Base-by-base conservation (phyloP, 2,888 invertebrate genomes). In the Sminthurides aquaticus region DNA sequence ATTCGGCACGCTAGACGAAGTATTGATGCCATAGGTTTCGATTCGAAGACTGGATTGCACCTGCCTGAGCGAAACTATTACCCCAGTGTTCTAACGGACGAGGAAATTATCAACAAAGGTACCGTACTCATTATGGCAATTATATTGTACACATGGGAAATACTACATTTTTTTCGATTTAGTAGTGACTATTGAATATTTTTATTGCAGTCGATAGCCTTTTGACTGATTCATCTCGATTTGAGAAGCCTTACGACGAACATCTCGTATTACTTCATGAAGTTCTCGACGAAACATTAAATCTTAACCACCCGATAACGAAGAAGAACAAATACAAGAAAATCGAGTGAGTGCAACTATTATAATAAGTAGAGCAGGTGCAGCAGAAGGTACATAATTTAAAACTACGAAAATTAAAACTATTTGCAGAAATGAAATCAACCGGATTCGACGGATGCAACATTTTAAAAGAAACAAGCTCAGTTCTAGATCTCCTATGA, bases 1-100 rank as follows among this genome's bases (percentile, higher is more conserved):
- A 88, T 96, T 76, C 85, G 88, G 1, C 86, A 87, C 76, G 88
- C 90, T 8, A 84, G 88, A 0, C 86, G 88, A 69, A 90, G 90
- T 75, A 82, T 89, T 20, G 84, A 84, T 65, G 79, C 81, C 22
- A 84, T 85, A 1, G 88, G 87, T 0, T 80, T 85, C 76, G 80
- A 81, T 71, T 75, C 76, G 22, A 77, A 77, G 26, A 79, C 80
- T 24, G 81, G 82, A 2, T 72, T 80, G 26, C 68, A 74, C 34
- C 56, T 70, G 48, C 71, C 64, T 60, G 72, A 80, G 73, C 1
- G 79, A 79, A 63, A 75, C 28, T 67, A 75, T 43, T 59, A 65
- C 29, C 64, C 60, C 20, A 49, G 52, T 18, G 74, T 75, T 18
- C 78, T 78, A 55, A 76, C 77, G 25, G 80, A 83, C 69, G 84